Percentiles rank a stretch among this genome's conserved stretches.
Evolutionary conservation across 2,113 vertebrate species (phyloP).

Genomic region (Tragelaphus buxtoni): DNA sequence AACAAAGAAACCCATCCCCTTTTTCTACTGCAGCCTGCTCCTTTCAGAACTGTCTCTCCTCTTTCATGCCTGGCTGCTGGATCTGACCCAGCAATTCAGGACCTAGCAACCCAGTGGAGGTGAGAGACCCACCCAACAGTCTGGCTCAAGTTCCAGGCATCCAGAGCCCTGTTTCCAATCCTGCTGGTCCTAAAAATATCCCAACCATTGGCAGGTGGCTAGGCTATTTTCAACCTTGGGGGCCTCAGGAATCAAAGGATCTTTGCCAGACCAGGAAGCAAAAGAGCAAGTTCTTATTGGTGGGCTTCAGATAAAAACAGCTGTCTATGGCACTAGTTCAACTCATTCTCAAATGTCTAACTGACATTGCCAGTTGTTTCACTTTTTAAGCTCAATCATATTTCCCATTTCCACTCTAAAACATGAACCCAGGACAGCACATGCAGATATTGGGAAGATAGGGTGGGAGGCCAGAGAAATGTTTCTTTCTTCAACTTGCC

Average conservation of each 20-base stretch:
- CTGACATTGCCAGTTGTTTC: background rate
- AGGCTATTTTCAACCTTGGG: slow-evolving; percentile 73
- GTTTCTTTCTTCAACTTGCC: background rate
- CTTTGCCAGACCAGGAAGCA: slow-evolving; percentile 49
- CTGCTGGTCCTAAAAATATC: slow-evolving; percentile 70
- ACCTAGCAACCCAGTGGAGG: slow-evolving; percentile 3
- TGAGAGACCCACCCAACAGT: slow-evolving; percentile 20
- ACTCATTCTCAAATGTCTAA: background rate
- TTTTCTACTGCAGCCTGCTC: background rate
- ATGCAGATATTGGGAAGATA: background rate
- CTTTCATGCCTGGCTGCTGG: background rate
- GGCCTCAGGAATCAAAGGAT: slow-evolving; percentile 59
- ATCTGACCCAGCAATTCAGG: background rate
- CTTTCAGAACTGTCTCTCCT: background rate
- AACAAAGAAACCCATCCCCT: background rate
- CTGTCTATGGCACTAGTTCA: background rate
- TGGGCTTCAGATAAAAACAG: slow-evolving; percentile 51
- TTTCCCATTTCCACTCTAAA: slow-evolving; percentile 20
- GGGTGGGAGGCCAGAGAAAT: background rate
- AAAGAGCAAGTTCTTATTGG: background rate
- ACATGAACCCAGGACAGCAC: background rate
- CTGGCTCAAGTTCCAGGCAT: slow-evolving; percentile 55
- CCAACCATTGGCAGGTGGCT: slow-evolving; percentile 60
- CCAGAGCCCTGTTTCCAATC: slow-evolving; percentile 59
- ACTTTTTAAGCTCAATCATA: background rate